Conservation (phyloP, 92 coral and sea anemone genomes). For the Epizoanthus fatuus region DNA sequence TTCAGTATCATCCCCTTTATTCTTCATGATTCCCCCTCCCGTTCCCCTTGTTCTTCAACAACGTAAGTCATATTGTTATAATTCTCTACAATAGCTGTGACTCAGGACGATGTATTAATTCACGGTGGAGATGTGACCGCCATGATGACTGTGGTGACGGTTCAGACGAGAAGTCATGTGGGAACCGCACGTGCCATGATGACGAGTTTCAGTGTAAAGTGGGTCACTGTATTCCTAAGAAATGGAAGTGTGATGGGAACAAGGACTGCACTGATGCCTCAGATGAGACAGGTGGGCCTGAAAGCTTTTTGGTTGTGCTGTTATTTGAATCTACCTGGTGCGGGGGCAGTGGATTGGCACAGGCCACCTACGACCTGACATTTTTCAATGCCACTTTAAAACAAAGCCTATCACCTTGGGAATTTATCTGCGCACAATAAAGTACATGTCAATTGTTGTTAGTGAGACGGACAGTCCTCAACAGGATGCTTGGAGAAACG, state of each 20-base stretch:
- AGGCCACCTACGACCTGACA: too few species aligned
- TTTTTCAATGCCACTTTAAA: too few species aligned
- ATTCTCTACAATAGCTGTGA: slow-evolving; percentile 52
- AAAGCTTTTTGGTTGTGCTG: background rate
- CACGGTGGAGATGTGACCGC: slow-evolving; percentile 65
- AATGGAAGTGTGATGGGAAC: slow-evolving; percentile 91
- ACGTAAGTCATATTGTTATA: background rate
- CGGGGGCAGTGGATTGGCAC: too few species aligned
- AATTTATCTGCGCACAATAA: too few species aligned
- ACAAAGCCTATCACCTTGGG: too few species aligned
- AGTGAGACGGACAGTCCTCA: too few species aligned
- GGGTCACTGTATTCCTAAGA: slow-evolving; percentile 77
- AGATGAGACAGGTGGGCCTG: slow-evolving; percentile 83
- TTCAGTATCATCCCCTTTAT: too few species aligned
- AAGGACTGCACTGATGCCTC: slow-evolving; percentile 90
- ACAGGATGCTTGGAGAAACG: too few species aligned
- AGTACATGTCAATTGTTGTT: too few species aligned
- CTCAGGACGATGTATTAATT: slow-evolving; percentile 75
- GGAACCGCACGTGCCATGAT: slow-evolving; percentile 40
- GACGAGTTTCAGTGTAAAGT: slow-evolving; percentile 65
- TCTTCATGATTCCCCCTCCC: background rate
- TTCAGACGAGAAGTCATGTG: slow-evolving; percentile 66
- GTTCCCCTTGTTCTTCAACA: too few species aligned
- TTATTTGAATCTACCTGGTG: too few species aligned
- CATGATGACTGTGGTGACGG: slow-evolving; percentile 68